Percentiles rank a stretch among this genome's conserved stretches.
These are phyloP conservation scores for Zapus hudsonius DNA, from an alignment of 2,113 vertebrate species.

Conservation along the genomic window DNA sequence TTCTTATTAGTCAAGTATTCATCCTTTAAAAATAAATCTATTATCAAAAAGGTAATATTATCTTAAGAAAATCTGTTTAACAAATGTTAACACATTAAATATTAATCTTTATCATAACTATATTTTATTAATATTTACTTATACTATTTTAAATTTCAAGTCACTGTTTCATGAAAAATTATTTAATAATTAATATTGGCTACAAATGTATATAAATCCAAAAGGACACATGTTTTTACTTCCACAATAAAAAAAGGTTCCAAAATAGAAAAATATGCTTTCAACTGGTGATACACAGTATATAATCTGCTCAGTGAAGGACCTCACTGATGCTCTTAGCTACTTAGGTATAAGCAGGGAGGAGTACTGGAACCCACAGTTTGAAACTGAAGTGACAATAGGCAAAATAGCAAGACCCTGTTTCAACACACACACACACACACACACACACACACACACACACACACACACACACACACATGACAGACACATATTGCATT, in stretches of 20 bases:
- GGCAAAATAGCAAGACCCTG: background rate
- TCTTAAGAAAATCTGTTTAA: conserved; percentile 17
- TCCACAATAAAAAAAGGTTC: background rate
- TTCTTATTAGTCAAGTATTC: conserved; percentile 40
- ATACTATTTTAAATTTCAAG: conserved; percentile 22
- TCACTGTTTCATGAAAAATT: background rate
- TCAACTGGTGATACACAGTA: background rate
- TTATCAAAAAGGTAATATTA: conserved; percentile 12
- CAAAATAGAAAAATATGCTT: background rate
- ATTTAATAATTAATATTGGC: conserved; percentile 18
- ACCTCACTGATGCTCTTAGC: background rate
- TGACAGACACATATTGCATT: no score
- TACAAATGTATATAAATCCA: background rate
- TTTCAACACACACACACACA: background rate
- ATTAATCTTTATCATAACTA: background rate
- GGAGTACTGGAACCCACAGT: background rate
- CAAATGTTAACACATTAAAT: background rate
- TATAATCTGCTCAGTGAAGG: background rate
- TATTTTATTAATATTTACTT: background rate
- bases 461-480: no score
- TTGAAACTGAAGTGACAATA: background rate
- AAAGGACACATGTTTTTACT: conserved; percentile 33
- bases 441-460: no score
- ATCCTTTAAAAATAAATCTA: conserved; percentile 41
- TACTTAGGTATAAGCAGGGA: background rate